phyloP scores from a whole-genome alignment of 2,113 vertebrate genomes.

The Hymenochirus boettgeri region DNA sequence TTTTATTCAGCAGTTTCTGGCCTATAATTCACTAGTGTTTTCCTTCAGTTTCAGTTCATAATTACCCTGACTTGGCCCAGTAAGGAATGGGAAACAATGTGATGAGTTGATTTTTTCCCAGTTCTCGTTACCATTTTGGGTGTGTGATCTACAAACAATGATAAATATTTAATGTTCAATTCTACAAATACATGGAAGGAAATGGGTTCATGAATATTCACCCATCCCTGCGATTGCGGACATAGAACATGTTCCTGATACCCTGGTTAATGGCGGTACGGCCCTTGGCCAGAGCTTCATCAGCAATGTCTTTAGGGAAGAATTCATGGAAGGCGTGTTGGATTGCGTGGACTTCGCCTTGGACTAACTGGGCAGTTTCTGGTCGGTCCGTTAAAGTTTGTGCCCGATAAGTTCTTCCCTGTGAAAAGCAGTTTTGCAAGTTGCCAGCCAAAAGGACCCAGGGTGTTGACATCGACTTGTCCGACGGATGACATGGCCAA shows the following conservation, averaged over 20 bases:
- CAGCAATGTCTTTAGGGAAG: conserved; percentile 29
- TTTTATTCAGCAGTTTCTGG: no score
- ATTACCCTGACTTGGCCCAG: no score
- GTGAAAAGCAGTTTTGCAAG: conserved; percentile 28
- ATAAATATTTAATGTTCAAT: no score
- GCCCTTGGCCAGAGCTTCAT: conserved; percentile 29
- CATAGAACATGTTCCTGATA: conserved; percentile 36
- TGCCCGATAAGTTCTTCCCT: conserved; percentile 30
- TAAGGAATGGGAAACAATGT: no score
- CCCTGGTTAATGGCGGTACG: conserved; percentile 33
- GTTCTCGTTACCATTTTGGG: no score
- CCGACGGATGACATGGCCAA: conserved; percentile 27
- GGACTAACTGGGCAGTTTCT: conserved; percentile 36
- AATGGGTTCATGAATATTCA: not conserved
- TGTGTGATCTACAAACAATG: no score
- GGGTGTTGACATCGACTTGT: conserved; percentile 32
- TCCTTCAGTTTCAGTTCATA: no score
- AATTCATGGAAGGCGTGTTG: conserved; percentile 33
- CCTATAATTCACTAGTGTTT: no score
- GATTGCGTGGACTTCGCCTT: conserved; percentile 25
- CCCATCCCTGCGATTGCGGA: conserved; percentile 26
- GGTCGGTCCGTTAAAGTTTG: conserved; percentile 33
- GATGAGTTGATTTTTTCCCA: no score
- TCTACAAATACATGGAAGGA: no score
- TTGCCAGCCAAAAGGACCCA: conserved; percentile 29